Evolutionary conservation across 2,888 invertebrate genomes (phyloP).

Genomic region (Agrochola lychnidis): DNA sequence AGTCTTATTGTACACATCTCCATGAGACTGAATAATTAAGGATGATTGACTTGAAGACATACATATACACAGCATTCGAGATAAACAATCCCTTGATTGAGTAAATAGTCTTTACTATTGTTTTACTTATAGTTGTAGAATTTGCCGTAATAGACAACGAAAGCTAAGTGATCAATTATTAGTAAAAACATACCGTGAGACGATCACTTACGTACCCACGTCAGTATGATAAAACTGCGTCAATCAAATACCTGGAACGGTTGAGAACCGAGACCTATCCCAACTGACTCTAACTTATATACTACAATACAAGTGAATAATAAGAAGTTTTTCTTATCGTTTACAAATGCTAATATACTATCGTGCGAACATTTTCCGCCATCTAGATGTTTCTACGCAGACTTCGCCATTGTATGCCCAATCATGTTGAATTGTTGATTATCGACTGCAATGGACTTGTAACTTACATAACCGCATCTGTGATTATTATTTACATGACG

Average conservation of each 20-base stretch:
- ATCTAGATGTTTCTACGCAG: constrained; percentile 54
- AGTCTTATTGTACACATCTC: background rate
- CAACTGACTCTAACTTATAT: constrained; percentile 54
- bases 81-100: constrained; percentile 21
- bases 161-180: constrained; percentile 56
- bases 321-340: constrained; percentile 50
- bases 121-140: constrained; percentile 47
- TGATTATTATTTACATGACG: constrained; percentile 61
- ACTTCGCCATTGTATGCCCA: constrained; percentile 60
- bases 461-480: constrained; percentile 60
- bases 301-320: constrained; percentile 18
- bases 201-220: constrained; percentile 20
- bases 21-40: background rate
- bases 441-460: constrained; percentile 45
- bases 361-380: constrained; percentile 62
- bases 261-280: constrained; percentile 63
- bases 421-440: constrained; percentile 61
- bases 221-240: constrained; percentile 26
- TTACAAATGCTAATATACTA: constrained; percentile 52
- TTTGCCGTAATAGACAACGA: constrained; percentile 31
- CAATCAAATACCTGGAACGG: constrained; percentile 42
- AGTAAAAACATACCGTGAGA: constrained; percentile 34
- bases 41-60: background rate
- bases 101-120: constrained; percentile 31
- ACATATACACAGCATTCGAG: background rate